Percentiles rank a stretch among this genome's conserved stretches.
Evolutionary conservation across 2,113 vertebrate genomes (phyloP).

Genomic region (Lagopus muta): DNA sequence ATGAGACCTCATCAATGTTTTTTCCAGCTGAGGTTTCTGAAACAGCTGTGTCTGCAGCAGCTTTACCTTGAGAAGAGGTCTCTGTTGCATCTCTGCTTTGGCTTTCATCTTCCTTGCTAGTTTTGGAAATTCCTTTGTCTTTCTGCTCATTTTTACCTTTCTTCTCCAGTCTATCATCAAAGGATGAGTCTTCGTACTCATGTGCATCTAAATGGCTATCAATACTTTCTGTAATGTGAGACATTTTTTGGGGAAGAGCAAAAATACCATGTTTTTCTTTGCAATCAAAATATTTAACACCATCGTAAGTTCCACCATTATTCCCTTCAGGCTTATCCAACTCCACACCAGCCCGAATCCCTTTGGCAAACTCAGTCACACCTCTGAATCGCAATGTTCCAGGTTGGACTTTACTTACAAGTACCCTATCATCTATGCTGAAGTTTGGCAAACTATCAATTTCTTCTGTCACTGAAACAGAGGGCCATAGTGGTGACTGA

Average conservation of each 20-base stretch:
- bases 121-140: slow-evolving; percentile 35
- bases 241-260: slow-evolving; percentile 92
- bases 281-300: slow-evolving; percentile 89
- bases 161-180: slow-evolving; percentile 76
- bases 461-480: slow-evolving; percentile 14
- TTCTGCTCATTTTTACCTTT: slow-evolving; percentile 57
- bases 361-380: slow-evolving; percentile 89
- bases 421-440: slow-evolving; percentile 87
- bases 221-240: slow-evolving; percentile 80
- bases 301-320: slow-evolving; percentile 91
- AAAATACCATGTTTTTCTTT: slow-evolving; percentile 91
- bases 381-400: slow-evolving; percentile 93
- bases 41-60: background rate
- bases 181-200: slow-evolving; percentile 85
- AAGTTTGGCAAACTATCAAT: slow-evolving; percentile 81
- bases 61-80: slow-evolving; percentile 57
- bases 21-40: slow-evolving; percentile 47
- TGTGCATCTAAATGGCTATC: slow-evolving; percentile 75
- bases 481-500: slow-evolving; percentile 36
- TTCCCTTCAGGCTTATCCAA: slow-evolving; percentile 93
- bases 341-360: slow-evolving; percentile 95
- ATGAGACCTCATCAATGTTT: slow-evolving; percentile 30
- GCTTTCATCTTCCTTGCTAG: slow-evolving; percentile 51
- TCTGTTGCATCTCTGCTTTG: slow-evolving; percentile 38
- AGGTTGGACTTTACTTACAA: slow-evolving; percentile 90